These are phyloP conservation scores for Coleophora deauratella DNA, from an alignment of 2,888 invertebrate genomes.

Conservation along the genomic window DNA sequence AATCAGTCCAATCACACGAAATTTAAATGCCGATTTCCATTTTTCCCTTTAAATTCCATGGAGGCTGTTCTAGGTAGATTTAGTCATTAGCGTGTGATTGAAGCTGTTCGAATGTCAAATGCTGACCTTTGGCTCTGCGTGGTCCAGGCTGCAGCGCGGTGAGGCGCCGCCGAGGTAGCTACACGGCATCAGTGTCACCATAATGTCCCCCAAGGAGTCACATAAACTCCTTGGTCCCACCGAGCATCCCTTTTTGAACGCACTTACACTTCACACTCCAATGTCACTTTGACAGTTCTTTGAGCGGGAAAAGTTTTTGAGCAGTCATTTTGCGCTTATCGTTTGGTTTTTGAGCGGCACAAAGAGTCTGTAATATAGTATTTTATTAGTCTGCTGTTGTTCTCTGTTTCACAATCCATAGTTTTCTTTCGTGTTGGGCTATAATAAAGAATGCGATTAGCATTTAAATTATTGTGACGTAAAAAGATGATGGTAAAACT, in stretches of 20 bases:
- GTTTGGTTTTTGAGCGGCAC: conserved; percentile 39
- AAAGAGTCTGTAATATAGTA: conserved; percentile 26
- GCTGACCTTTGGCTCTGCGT: conserved; percentile 68
- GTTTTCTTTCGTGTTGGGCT: conserved; percentile 15
- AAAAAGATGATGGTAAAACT: conserved; percentile 8
- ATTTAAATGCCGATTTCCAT: no score
- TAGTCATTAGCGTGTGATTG: not conserved
- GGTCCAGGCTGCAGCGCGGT: conserved; percentile 68
- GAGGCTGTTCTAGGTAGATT: no score
- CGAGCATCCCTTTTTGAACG: conserved; percentile 29
- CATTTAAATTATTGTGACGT: no score
- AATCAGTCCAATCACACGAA: no score
- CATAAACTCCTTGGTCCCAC: conserved; percentile 13
- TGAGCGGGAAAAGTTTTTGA: conserved; percentile 47
- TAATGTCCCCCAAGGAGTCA: conserved; percentile 34
- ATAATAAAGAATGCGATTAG: no score
- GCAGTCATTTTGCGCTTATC: conserved; percentile 49
- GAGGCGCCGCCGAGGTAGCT: conserved; percentile 76
- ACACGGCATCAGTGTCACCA: conserved; percentile 81
- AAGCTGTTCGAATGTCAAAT: conserved; percentile 5
- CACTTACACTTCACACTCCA: conserved; percentile 41
- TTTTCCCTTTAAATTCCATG: no score
- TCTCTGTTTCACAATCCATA: conserved; percentile 37
- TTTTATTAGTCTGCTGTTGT: conserved; percentile 22
- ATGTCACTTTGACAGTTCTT: conserved; percentile 61